phyloP scores from a whole-genome alignment of 2,888 invertebrate species.

The Limnephilus rhombicus region DNA sequence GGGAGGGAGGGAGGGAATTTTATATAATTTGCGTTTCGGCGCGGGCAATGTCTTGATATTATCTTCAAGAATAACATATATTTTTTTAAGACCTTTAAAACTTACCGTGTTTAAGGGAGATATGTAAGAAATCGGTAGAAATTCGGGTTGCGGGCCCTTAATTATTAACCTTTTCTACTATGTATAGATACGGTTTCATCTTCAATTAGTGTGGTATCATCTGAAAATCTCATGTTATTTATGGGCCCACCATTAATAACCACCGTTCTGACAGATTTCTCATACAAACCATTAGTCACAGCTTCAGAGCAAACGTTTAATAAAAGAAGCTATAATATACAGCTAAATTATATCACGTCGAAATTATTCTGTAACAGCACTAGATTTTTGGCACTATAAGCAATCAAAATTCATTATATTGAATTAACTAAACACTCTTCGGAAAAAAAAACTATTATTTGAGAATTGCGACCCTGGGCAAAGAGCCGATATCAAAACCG shows the following conservation, averaged over 20 bases:
- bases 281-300: neutral
- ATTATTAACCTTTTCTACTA: neutral
- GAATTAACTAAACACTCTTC: neutral
- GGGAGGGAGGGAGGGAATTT: too few species aligned
- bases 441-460: too few species aligned
- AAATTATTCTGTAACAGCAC: neutral
- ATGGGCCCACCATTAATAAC: neutral
- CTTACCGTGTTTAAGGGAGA: too few species aligned
- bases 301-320: neutral
- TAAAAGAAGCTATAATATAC: neutral
- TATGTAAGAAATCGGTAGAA: too few species aligned
- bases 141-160: too few species aligned
- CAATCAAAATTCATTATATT: neutral
- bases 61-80: too few species aligned
- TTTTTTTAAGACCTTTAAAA: too few species aligned
- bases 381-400: neutral
- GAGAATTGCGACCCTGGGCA: neutral
- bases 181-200: neutral
- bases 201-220: neutral
- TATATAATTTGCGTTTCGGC: too few species aligned
- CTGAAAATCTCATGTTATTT: neutral
- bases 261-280: neutral
- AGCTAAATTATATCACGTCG: neutral
- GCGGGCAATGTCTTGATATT: too few species aligned
- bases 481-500: neutral